Evolutionary conservation across 2,888 invertebrate genomes (phyloP).

Genomic region (Agriopis leucophaearia): DNA sequence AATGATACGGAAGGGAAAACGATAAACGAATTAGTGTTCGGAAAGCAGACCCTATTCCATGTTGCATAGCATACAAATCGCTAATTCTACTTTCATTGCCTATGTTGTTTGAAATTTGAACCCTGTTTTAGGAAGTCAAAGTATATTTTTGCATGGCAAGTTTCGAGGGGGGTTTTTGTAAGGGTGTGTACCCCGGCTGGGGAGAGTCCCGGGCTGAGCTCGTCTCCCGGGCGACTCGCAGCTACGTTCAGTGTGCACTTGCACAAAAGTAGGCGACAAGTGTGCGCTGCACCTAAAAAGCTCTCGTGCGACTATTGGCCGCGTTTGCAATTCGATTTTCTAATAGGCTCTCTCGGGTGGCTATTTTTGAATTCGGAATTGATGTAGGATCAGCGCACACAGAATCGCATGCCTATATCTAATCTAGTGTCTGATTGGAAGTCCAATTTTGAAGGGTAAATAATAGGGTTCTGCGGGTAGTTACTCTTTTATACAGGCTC

Average conservation of each 20-base stretch:
- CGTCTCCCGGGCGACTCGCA: constrained; percentile 76
- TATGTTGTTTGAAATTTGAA: constrained; percentile 34
- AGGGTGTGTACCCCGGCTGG: constrained; percentile 63
- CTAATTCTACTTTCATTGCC: constrained; percentile 64
- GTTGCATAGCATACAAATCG: constrained; percentile 79
- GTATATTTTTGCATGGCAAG: constrained; percentile 49
- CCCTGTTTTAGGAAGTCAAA: constrained; percentile 47
- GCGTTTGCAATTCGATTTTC: constrained; percentile 57
- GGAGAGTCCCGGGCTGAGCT: constrained; percentile 74
- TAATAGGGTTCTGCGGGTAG: not conserved
- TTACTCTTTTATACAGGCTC: not conserved
- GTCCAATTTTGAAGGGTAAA: constrained; percentile 28
- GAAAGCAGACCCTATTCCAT: constrained; percentile 79
- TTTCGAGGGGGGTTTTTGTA: constrained; percentile 51
- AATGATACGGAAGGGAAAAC: constrained; percentile 50
- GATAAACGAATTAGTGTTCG: constrained; percentile 80
- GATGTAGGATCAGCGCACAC: constrained; percentile 48
- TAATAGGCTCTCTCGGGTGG: constrained; percentile 43
- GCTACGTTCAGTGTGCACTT: constrained; percentile 66
- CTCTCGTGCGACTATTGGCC: constrained; percentile 54
- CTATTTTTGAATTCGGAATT: constrained; percentile 44
- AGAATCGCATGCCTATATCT: constrained; percentile 22
- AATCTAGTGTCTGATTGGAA: constrained; percentile 33
- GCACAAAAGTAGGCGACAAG: constrained; percentile 65
- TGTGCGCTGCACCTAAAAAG: constrained; percentile 62